A percentile compares a stretch with the other conserved stretches of the same genome.
phyloP scores from a whole-genome alignment of 1,140 invertebrate species.

The Plectrocnemia conspersa region DNA sequence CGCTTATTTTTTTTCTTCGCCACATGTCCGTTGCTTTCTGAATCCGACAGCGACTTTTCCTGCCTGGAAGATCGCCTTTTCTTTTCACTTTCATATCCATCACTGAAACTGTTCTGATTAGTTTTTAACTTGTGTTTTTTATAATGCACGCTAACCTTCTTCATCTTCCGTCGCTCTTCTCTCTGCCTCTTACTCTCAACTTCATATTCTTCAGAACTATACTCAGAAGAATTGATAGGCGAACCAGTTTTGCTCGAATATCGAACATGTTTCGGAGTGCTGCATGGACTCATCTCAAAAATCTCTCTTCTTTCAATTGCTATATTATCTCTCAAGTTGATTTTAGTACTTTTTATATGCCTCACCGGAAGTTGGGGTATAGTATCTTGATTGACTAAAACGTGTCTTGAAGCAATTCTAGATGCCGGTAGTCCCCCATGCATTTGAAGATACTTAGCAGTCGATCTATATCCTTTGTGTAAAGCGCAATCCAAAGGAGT shows the following conservation, averaged over 20 bases:
- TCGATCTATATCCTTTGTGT: constrained; percentile 76
- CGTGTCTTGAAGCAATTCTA: constrained; percentile 55
- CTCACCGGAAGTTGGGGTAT: constrained; percentile 45
- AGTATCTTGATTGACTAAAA: constrained; percentile 45
- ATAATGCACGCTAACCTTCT: constrained; percentile 34
- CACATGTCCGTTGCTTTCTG: constrained; percentile 37
- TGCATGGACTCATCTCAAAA: constrained; percentile 41
- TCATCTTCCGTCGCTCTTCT: constrained; percentile 29
- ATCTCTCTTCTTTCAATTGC: constrained; percentile 51
- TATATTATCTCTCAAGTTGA: constrained; percentile 48
- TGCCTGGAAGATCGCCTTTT: constrained; percentile 33
- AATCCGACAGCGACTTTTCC: constrained; percentile 39
- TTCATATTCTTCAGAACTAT: constrained; percentile 33
- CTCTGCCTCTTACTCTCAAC: constrained; percentile 22
- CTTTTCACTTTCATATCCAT: constrained; percentile 47
- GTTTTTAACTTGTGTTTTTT: constrained; percentile 38
- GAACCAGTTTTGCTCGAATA: constrained; percentile 23
- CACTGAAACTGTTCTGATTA: constrained; percentile 50
- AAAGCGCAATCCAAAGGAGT: constrained; percentile 89
- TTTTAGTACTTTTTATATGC: constrained; percentile 51
- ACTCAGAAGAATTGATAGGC: constrained; percentile 25
- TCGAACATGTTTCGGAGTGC: constrained; percentile 27
- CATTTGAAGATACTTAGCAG: constrained; percentile 88
- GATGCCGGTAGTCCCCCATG: constrained; percentile 79
- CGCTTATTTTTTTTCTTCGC: constrained; percentile 35